Evolutionary conservation across 2,888 invertebrate species (phyloP).

Genomic region (Dorcus hopei): DNA sequence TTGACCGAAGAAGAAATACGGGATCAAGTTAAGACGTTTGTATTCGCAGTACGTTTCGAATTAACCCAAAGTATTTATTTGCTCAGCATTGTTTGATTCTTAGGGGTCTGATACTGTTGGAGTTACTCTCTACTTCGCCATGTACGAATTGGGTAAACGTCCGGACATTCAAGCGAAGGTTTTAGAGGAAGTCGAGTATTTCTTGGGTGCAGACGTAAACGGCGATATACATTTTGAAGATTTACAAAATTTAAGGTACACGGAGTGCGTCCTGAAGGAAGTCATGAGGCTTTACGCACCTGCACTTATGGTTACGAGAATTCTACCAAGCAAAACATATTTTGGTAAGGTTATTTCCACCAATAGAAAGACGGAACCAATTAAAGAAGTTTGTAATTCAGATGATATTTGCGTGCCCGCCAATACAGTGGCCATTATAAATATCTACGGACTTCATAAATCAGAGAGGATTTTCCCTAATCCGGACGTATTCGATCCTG

Average conservation of each 20-base stretch:
- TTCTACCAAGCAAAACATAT: neutral
- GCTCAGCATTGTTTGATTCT: constrained; percentile 1
- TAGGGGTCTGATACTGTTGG: constrained; percentile 16
- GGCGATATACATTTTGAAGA: constrained; percentile 10
- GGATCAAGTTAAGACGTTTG: too few species aligned
- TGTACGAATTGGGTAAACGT: constrained; percentile 23
- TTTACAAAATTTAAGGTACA: constrained; percentile 8
- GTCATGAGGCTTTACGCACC: constrained; percentile 7
- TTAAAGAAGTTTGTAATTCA: too few species aligned
- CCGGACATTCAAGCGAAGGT: constrained; percentile 26
- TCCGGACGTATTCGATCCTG: constrained; percentile 23
- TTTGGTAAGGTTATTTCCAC: neutral
- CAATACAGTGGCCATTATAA: neutral
- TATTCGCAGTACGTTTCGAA: too few species aligned
- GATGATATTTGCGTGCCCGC: neutral
- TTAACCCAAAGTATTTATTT: too few species aligned
- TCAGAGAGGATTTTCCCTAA: constrained; percentile 13
- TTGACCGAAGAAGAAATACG: too few species aligned
- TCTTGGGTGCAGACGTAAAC: constrained; percentile 9
- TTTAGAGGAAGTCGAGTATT: constrained; percentile 20
- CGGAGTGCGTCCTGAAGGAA: constrained; percentile 16
- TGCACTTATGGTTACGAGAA: constrained; percentile 6
- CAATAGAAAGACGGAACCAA: too few species aligned
- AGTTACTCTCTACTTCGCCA: constrained; percentile 8
- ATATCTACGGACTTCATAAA: constrained; percentile 15